These are phyloP conservation scores for Zaprionus lineosus DNA, from an alignment of 2,888 invertebrate genomes.

Conservation along the genomic window DNA sequence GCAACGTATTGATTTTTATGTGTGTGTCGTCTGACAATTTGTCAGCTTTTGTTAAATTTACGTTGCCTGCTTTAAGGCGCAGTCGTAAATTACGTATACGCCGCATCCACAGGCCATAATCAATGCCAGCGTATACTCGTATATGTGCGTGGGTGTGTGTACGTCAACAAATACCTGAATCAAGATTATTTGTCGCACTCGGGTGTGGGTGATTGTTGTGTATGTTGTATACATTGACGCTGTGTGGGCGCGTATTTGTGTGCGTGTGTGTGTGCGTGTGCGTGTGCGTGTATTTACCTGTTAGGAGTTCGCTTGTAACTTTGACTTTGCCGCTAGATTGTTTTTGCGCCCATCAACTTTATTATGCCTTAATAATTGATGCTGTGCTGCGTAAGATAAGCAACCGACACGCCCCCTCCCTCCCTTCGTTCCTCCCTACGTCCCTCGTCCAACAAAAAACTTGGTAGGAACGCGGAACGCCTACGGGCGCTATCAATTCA, in stretches of 20 bases:
- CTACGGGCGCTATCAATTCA: constrained; percentile 29
- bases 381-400: constrained; percentile 15
- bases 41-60: constrained; percentile 57
- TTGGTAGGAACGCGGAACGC: constrained; percentile 4
- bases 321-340: constrained; percentile 28
- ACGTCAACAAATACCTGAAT: constrained; percentile 52
- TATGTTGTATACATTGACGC: not conserved
- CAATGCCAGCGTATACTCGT: constrained; percentile 5
- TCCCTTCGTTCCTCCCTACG: too few species aligned
- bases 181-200: constrained; percentile 48
- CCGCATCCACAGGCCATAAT: constrained; percentile 12
- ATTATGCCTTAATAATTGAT: constrained; percentile 57
- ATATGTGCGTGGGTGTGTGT: not conserved
- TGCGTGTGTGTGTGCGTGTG: constrained; percentile 10
- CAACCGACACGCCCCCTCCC: not conserved
- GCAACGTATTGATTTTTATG: constrained; percentile 47
- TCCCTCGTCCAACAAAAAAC: too few species aligned
- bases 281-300: constrained; percentile 9
- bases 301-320: too few species aligned
- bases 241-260: not conserved
- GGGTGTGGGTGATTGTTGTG: constrained; percentile 10
- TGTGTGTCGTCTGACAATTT: constrained; percentile 44
- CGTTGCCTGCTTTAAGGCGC: constrained; percentile 53
- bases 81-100: constrained; percentile 45
- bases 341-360: constrained; percentile 55